Conservation (phyloP, 2,797 vertebrate genomes). For the Epinephelus coioides region DNA sequence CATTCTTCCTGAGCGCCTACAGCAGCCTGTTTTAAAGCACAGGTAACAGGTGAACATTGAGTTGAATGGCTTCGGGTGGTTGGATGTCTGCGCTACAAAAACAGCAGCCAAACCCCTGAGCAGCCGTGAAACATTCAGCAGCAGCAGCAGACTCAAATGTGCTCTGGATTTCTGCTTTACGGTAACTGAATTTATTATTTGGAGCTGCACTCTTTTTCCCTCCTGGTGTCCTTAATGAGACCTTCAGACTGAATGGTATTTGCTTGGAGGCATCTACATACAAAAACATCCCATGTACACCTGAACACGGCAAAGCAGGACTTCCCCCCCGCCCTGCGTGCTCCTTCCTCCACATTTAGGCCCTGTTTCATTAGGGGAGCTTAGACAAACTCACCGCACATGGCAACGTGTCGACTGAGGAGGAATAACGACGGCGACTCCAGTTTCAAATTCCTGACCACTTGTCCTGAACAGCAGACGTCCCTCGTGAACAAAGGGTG, state of each 20-base stretch:
- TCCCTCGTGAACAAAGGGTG: conserved; percentile 68
- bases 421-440: conserved; percentile 51
- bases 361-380: conserved; percentile 55
- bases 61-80: conserved; percentile 31
- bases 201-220: conserved; percentile 39
- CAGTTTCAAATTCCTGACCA: conserved; percentile 71
- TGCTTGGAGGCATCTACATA: conserved; percentile 37
- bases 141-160: conserved; percentile 24
- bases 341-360: conserved; percentile 14
- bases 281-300: conserved; percentile 34
- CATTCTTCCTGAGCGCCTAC: background rate
- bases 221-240: conserved; percentile 42
- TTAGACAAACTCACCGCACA: conserved; percentile 70
- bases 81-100: conserved; percentile 42
- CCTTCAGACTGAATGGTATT: conserved; percentile 37
- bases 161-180: conserved; percentile 66
- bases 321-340: background rate
- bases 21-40: conserved; percentile 33
- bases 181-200: conserved; percentile 61
- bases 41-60: conserved; percentile 66
- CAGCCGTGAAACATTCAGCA: conserved; percentile 45
- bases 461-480: conserved; percentile 66
- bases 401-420: conserved; percentile 66
- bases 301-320: conserved; percentile 34
- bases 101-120: conserved; percentile 50